Conservation (phyloP, 1,140 invertebrate genomes). For the Philopotamus ludificatus region DNA sequence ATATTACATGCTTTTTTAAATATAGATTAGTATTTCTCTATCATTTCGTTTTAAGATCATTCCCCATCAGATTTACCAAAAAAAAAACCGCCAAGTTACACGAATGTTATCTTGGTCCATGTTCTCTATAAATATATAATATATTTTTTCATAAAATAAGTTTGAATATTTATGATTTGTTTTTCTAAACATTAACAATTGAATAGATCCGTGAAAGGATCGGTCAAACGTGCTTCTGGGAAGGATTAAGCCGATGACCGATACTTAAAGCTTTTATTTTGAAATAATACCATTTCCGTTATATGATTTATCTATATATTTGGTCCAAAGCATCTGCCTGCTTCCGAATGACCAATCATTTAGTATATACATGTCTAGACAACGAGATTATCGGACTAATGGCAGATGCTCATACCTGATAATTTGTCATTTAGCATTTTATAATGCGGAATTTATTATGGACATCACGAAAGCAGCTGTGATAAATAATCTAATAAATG, state of each 20-base stretch:
- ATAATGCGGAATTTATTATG: not conserved
- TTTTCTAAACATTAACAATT: no score
- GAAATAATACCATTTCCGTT: no score
- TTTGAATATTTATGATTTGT: no score
- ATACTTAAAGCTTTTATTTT: not conserved
- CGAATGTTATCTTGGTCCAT: no score
- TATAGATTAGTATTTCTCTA: no score
- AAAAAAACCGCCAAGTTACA: no score
- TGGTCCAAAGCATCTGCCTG: constrained; percentile 1
- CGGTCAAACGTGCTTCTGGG: not conserved
- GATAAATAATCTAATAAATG: not conserved
- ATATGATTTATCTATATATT: not conserved
- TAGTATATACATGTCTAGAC: constrained; percentile 1
- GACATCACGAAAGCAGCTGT: not conserved
- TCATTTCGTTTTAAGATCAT: no score
- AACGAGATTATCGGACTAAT: constrained; percentile 6
- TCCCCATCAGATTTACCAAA: no score
- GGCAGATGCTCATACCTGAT: not conserved
- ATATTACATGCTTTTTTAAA: no score
- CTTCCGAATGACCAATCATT: not conserved
- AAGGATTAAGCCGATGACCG: constrained; percentile 7
- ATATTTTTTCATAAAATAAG: no score
- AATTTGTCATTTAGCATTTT: not conserved
- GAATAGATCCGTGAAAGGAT: not conserved
- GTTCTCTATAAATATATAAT: no score